Evolutionary conservation across 2,797 vertebrate species (phyloP).

Genomic region (Hippopotamyrus pictus): DNA sequence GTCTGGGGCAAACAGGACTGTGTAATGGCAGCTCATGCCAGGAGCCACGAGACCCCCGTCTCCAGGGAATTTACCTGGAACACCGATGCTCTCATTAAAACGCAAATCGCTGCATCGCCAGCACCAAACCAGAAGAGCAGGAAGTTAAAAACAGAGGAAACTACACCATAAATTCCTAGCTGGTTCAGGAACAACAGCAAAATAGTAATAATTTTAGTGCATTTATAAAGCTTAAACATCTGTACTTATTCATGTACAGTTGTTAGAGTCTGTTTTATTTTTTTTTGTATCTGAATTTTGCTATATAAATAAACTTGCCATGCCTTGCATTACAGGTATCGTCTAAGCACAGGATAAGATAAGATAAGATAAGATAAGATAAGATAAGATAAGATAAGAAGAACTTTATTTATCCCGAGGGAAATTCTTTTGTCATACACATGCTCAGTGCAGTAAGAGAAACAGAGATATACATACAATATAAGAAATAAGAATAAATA

Average conservation of each 20-base stretch:
- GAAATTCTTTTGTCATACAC: no score
- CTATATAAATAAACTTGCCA: background rate
- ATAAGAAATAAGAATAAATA: no score
- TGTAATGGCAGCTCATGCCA: conserved; percentile 86
- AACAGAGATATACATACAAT: no score
- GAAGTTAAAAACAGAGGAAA: background rate
- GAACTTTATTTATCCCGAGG: no score
- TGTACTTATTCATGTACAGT: background rate
- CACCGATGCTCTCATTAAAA: conserved; percentile 14
- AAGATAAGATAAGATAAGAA: no score
- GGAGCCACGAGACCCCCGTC: conserved; percentile 80
- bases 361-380: no score
- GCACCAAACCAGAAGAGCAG: background rate
- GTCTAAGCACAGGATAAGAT: background rate
- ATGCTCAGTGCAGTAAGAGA: no score
- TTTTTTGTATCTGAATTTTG: background rate
- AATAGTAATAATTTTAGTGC: background rate
- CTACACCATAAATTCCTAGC: background rate
- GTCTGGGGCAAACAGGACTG: conserved; percentile 77
- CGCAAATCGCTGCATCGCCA: background rate
- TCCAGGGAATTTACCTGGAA: conserved; percentile 82
- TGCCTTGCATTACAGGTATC: background rate
- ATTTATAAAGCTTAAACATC: background rate
- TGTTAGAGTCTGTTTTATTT: background rate
- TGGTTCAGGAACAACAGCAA: background rate